These are phyloP conservation scores for Colletes gigas DNA, from an alignment of 1,140 invertebrate species.

Conservation along the genomic window DNA sequence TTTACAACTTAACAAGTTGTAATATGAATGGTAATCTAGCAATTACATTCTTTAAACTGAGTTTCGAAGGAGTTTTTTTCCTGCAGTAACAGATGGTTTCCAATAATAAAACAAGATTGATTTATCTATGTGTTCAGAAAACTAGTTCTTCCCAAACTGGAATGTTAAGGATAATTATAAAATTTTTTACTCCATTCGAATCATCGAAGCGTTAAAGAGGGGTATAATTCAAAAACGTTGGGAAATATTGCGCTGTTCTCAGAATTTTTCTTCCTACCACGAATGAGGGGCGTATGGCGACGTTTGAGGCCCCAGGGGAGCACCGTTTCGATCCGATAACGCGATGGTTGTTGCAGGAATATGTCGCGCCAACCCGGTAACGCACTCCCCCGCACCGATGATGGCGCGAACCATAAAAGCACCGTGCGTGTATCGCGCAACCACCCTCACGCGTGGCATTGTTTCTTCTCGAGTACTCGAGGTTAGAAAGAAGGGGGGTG, in stretches of 20 bases:
- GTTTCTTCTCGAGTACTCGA: constrained; percentile 44
- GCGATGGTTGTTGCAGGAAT: constrained; percentile 61
- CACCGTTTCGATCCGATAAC: constrained; percentile 69
- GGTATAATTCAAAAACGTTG: not conserved
- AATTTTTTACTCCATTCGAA: no score
- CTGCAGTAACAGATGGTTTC: no score
- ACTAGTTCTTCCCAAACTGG: no score
- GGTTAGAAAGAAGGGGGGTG: constrained; percentile 17
- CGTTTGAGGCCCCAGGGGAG: constrained; percentile 46
- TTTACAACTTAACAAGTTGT: no score
- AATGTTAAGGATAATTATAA: no score
- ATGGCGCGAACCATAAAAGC: constrained; percentile 34
- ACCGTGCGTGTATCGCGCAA: constrained; percentile 43
- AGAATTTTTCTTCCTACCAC: constrained; percentile 48
- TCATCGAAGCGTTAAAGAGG: no score
- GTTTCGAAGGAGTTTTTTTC: no score
- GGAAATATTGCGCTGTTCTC: constrained; percentile 14
- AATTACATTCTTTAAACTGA: no score
- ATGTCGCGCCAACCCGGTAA: constrained; percentile 64
- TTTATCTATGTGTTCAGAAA: no score
- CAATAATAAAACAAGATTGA: no score
- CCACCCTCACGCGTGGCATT: constrained; percentile 44
- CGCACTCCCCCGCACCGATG: constrained; percentile 24
- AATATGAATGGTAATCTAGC: no score
- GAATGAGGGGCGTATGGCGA: constrained; percentile 44